Evolutionary conservation across 53 echinoderm and acorn worm species (phyloP).

Genomic region (Echinarachnius parma): DNA sequence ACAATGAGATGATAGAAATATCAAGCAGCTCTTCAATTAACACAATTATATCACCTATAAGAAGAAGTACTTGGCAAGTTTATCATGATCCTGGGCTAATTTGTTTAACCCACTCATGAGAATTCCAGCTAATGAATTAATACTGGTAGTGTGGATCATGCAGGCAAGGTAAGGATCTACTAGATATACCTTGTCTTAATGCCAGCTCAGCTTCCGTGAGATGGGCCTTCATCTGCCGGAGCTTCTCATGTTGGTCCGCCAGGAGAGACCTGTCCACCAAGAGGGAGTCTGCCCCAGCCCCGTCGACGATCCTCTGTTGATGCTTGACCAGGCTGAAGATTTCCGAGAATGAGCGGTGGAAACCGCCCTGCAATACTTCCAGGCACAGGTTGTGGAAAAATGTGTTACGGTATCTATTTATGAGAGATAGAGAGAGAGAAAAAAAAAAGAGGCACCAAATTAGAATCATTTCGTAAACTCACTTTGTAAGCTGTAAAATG

Average conservation of each 20-base stretch:
- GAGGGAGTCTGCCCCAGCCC: slow-evolving; percentile 75
- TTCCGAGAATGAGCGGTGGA: slow-evolving; percentile 95
- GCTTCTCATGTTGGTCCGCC: slow-evolving; percentile 85
- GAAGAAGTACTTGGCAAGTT: too few species aligned
- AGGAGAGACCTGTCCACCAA: slow-evolving; percentile 72
- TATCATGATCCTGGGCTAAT: too few species aligned
- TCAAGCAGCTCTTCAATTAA: too few species aligned
- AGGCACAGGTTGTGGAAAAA: slow-evolving; percentile 94
- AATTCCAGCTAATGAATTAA: too few species aligned
- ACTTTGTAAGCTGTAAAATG: too few species aligned
- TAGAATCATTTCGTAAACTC: too few species aligned
- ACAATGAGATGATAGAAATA: too few species aligned
- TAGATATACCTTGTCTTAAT: slow-evolving; percentile 87
- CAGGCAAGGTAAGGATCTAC: too few species aligned
- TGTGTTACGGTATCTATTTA: slow-evolving; percentile 84
- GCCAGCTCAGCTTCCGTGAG: slow-evolving; percentile 89
- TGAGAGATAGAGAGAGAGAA: neutral
- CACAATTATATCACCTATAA: too few species aligned
- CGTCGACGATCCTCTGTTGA: slow-evolving; percentile 73
- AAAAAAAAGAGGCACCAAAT: too few species aligned
- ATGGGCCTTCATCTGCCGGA: slow-evolving; percentile 82
- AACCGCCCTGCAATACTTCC: slow-evolving; percentile 94
- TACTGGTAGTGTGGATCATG: too few species aligned
- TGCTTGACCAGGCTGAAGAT: slow-evolving; percentile 86
- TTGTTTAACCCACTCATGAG: too few species aligned